These are phyloP conservation scores for Himalopsyche tibetana DNA, from an alignment of 2,888 invertebrate species.

Conservation along the genomic window DNA sequence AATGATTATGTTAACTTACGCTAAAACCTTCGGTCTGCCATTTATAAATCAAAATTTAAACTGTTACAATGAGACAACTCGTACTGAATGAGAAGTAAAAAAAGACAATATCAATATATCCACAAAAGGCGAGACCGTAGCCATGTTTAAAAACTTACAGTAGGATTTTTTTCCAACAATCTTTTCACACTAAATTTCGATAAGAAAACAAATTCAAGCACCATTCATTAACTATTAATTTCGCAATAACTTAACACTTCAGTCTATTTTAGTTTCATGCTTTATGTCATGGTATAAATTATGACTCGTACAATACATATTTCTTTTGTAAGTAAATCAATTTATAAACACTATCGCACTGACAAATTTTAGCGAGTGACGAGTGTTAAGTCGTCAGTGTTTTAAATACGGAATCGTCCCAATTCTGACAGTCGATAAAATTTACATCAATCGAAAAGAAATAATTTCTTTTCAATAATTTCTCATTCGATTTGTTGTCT, in stretches of 20 bases:
- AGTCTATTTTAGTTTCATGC: slow-evolving; percentile 41
- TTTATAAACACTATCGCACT: background rate
- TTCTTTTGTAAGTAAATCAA: background rate
- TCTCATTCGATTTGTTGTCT: too few relatives aligned
- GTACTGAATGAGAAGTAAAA: background rate
- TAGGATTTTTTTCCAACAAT: slow-evolving; percentile 34
- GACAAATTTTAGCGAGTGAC: background rate
- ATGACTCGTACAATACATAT: slow-evolving; percentile 4
- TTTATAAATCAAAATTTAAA: background rate
- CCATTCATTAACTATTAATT: slow-evolving; percentile 32
- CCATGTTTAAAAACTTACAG: slow-evolving; percentile 28
- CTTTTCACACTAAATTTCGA: slow-evolving; percentile 37
- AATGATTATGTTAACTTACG: slow-evolving; percentile 14
- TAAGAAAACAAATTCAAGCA: slow-evolving; percentile 42
- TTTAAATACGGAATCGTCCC: too few relatives aligned
- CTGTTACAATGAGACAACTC: background rate
- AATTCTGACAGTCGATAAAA: too few relatives aligned
- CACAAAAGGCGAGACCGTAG: slow-evolving; percentile 23
- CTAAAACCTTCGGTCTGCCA: slow-evolving; percentile 36
- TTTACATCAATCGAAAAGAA: too few relatives aligned
- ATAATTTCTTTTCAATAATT: too few relatives aligned
- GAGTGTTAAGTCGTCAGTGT: too few relatives aligned
- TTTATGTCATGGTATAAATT: slow-evolving; percentile 32
- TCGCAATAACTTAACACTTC: slow-evolving; percentile 31
- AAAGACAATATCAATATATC: background rate